Evolutionary conservation across 2,113 vertebrate genomes (phyloP).

Genomic region (Zeus faber): DNA sequence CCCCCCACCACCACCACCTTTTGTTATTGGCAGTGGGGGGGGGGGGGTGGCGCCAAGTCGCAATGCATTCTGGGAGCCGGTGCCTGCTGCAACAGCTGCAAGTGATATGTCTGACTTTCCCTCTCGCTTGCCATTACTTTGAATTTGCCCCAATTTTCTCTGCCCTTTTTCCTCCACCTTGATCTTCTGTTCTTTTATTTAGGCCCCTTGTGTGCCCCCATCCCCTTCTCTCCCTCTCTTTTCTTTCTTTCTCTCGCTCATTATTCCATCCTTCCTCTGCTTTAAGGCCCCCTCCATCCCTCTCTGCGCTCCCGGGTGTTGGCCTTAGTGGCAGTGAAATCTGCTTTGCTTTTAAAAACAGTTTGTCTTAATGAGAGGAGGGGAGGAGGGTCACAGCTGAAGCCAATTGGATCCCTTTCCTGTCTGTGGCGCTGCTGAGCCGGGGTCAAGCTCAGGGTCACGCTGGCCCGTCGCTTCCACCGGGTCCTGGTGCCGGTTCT

Average conservation of each 20-base stretch:
- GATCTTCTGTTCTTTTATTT: constrained; percentile 56
- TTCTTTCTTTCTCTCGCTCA: constrained; percentile 36
- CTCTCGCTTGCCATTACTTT: constrained; percentile 34
- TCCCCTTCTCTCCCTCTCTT: background rate
- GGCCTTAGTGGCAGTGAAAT: constrained; percentile 74
- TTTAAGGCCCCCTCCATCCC: constrained; percentile 13
- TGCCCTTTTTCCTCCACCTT: constrained; percentile 61
- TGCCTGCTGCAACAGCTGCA: constrained; percentile 68
- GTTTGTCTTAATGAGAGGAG: constrained; percentile 75
- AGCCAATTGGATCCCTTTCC: constrained; percentile 76
- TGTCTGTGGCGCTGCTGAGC: constrained; percentile 71
- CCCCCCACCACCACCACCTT: too few relatives aligned
- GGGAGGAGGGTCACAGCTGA: constrained; percentile 73
- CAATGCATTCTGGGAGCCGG: constrained; percentile 66
- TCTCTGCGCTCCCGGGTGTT: constrained; percentile 60
- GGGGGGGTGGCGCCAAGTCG: constrained; percentile 56
- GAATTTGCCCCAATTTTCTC: constrained; percentile 42
- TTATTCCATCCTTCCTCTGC: constrained; percentile 41
- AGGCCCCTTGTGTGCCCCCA: constrained; percentile 34
- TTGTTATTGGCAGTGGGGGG: too few relatives aligned
- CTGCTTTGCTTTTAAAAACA: constrained; percentile 76
- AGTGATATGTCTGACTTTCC: constrained; percentile 60
- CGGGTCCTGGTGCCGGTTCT: constrained; percentile 59
- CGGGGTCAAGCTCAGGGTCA: constrained; percentile 71
- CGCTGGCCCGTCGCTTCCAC: constrained; percentile 52